phyloP scores from a whole-genome alignment of 2,113 vertebrate genomes.

The Psephotus haematonotus region DNA sequence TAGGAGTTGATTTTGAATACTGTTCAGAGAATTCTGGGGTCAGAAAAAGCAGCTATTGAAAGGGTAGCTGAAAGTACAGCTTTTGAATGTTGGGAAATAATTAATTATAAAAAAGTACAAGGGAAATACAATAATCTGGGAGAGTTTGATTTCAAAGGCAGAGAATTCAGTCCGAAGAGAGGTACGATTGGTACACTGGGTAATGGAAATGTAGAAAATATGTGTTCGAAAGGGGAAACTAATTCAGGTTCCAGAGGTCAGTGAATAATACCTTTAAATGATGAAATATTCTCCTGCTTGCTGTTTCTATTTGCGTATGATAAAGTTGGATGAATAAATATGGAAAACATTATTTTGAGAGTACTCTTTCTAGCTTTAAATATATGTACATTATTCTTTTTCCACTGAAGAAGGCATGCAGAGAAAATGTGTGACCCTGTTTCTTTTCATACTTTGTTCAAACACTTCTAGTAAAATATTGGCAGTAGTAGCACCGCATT shows the following conservation, averaged over 20 bases:
- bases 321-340: not conserved
- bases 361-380: not conserved
- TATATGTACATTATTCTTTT: not conserved
- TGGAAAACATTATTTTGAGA: not conserved
- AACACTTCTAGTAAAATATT: not conserved
- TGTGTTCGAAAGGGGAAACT: not conserved
- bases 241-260: conserved; percentile 9
- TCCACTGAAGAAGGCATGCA: not conserved
- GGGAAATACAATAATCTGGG: not conserved
- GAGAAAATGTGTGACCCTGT: not conserved
- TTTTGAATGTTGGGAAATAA: not conserved
- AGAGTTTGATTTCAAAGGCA: not conserved
- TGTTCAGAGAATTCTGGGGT: not conserved
- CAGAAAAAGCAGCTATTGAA: not conserved
- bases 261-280: not conserved
- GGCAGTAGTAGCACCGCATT: not conserved
- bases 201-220: not conserved
- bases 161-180: not conserved
- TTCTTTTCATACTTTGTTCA: not conserved
- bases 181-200: not conserved
- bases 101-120: not conserved
- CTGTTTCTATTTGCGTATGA: not conserved
- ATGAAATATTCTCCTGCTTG: not conserved
- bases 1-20: not conserved
- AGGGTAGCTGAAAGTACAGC: not conserved